phyloP scores from a whole-genome alignment of 2,797 vertebrate genomes.

The Amazona finschi region DNA sequence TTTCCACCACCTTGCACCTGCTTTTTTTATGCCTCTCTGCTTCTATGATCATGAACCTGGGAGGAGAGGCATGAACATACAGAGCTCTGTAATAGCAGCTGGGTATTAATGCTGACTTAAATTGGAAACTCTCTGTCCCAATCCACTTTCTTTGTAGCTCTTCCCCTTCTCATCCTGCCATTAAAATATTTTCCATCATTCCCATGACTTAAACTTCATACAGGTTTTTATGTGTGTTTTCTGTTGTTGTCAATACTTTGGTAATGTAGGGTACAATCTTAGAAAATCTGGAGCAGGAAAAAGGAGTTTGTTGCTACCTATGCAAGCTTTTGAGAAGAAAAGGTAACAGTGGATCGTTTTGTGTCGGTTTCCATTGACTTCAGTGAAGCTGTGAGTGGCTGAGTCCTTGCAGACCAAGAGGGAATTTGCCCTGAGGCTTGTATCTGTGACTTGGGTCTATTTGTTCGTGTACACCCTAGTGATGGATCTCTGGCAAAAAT shows the following conservation, averaged over 20 bases:
- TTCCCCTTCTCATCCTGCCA: neutral
- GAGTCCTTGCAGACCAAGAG: neutral
- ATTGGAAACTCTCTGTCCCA: neutral
- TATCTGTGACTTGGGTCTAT: slow-evolving; percentile 20
- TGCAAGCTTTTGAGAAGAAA: neutral
- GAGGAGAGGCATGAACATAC: neutral
- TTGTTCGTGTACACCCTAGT: neutral
- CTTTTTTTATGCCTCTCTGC: slow-evolving; percentile 42
- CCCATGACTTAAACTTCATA: neutral
- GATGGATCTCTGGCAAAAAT: slow-evolving; percentile 30
- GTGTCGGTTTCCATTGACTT: neutral
- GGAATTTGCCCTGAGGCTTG: slow-evolving; percentile 21
- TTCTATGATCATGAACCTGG: slow-evolving; percentile 22
- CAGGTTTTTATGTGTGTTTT: neutral
- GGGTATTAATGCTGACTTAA: slow-evolving; percentile 6
- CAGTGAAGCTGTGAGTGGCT: neutral
- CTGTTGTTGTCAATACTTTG: neutral
- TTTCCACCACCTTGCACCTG: slow-evolving; percentile 39
- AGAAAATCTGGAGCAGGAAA: neutral
- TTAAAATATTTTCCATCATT: slow-evolving; percentile 2
- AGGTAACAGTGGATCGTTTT: neutral
- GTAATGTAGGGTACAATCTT: accelerated
- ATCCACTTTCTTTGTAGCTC: slow-evolving; percentile 19
- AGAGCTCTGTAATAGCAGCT: slow-evolving; percentile 39
- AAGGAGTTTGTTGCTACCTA: neutral